Evolutionary conservation across 2,797 vertebrate species (phyloP).

Genomic region (Acipenser oxyrinchus): DNA sequence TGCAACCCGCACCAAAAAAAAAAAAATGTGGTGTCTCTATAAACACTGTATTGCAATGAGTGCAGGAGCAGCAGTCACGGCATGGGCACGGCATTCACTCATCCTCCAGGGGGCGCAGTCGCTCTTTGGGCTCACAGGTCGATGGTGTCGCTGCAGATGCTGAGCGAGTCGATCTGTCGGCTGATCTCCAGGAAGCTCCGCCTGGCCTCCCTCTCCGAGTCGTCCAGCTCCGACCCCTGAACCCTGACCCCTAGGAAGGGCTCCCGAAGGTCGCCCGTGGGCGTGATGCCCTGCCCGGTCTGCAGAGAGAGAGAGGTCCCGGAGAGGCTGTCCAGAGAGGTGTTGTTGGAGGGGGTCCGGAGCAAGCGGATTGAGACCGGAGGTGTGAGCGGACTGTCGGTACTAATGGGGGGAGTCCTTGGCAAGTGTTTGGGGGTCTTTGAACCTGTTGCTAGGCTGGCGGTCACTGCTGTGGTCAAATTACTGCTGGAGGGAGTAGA

Average conservation of each 20-base stretch:
- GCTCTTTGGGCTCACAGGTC: slow-evolving; percentile 60
- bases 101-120: too few relatives aligned
- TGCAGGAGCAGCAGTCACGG: too few relatives aligned
- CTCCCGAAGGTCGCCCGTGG: neutral
- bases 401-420: neutral
- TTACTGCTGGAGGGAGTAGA: neutral
- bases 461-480: neutral
- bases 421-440: neutral
- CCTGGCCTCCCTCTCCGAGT: slow-evolving; percentile 45
- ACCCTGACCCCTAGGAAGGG: neutral
- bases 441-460: too few relatives aligned
- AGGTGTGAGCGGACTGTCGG: neutral
- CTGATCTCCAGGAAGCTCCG: slow-evolving; percentile 62
- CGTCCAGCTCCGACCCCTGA: slow-evolving; percentile 35
- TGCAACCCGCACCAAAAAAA: too few relatives aligned
- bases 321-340: slow-evolving; percentile 55
- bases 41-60: too few relatives aligned
- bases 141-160: slow-evolving; percentile 89
- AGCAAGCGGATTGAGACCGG: slow-evolving; percentile 49
- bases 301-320: slow-evolving; percentile 61
- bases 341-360: slow-evolving; percentile 41
- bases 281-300: slow-evolving; percentile 19
- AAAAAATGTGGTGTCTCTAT: slow-evolving; percentile 22
- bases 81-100: too few relatives aligned
- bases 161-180: slow-evolving; percentile 71